A percentile compares a stretch with the other conserved stretches of the same genome.
Evolutionary conservation across 2,888 invertebrate genomes (phyloP).

Genomic region (Orchesella flavescens): DNA sequence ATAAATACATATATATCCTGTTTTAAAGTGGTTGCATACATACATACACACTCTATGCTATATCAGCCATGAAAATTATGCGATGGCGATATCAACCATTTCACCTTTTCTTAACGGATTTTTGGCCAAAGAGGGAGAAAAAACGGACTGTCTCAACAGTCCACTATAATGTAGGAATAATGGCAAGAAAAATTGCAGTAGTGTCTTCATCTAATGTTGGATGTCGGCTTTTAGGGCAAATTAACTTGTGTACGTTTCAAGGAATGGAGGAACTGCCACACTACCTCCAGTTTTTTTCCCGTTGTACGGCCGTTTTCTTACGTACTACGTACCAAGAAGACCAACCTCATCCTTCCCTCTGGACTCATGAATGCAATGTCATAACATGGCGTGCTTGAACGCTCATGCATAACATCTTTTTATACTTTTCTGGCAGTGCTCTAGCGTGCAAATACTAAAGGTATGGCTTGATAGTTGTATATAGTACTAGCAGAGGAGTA

Average conservation of each 20-base stretch:
- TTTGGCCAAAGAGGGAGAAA: slow-evolving; percentile 7
- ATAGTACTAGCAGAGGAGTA: background rate
- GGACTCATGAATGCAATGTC: slow-evolving; percentile 62
- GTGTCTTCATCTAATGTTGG: slow-evolving; percentile 36
- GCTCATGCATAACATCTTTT: slow-evolving; percentile 49
- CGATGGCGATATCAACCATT: background rate
- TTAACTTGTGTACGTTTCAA: slow-evolving; percentile 59
- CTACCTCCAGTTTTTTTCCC: background rate
- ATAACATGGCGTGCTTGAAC: slow-evolving; percentile 53
- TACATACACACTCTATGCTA: too few relatives aligned
- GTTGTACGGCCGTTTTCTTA: background rate
- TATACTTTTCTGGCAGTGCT: background rate
- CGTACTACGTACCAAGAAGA: too few relatives aligned
- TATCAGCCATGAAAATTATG: background rate
- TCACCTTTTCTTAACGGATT: slow-evolving; percentile 28
- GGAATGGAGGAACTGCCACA: slow-evolving; percentile 6
- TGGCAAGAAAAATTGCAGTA: slow-evolving; percentile 37
- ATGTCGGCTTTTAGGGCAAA: slow-evolving; percentile 62
- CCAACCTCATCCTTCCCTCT: slow-evolving; percentile 61
- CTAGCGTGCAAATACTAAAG: too few relatives aligned
- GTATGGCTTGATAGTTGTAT: too few relatives aligned
- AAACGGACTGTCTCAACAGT: slow-evolving; percentile 36
- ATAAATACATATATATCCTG: too few relatives aligned
- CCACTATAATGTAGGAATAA: slow-evolving; percentile 28
- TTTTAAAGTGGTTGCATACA: background rate